These are phyloP conservation scores for Philaenus spumarius DNA, from an alignment of 1,140 invertebrate species.

Conservation along the genomic window DNA sequence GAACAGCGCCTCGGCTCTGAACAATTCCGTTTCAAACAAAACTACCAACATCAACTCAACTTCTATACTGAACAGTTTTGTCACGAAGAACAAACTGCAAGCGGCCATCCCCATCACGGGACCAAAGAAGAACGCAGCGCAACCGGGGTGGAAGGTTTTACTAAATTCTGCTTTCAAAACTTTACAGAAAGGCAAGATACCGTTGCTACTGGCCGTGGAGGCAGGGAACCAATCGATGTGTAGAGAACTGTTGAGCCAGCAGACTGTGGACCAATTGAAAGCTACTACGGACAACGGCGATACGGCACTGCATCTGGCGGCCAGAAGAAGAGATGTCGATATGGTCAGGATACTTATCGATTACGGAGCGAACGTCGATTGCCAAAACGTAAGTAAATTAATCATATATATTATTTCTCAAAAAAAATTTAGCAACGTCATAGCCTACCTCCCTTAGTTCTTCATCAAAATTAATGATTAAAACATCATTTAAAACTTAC, in stretches of 20 bases:
- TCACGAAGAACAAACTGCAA: slow-evolving; percentile 47
- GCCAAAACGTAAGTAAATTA: slow-evolving; percentile 73
- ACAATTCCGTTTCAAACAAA: too few species aligned
- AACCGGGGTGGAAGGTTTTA: slow-evolving; percentile 15
- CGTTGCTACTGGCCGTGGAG: slow-evolving; percentile 86
- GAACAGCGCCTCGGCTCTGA: too few species aligned
- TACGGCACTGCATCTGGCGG: slow-evolving; percentile 86
- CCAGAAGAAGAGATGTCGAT: slow-evolving; percentile 80
- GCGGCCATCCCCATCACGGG: slow-evolving; percentile 35
- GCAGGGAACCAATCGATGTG: slow-evolving; percentile 89
- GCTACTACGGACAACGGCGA: slow-evolving; percentile 71
- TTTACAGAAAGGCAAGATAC: slow-evolving; percentile 83
- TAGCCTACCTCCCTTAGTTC: too few species aligned
- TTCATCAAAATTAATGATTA: too few species aligned
- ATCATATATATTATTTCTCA: too few species aligned
- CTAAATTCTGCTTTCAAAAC: slow-evolving; percentile 20
- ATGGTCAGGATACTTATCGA: slow-evolving; percentile 88
- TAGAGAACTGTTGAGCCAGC: slow-evolving; percentile 76
- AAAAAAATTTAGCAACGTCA: too few species aligned
- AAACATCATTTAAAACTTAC: too few species aligned
- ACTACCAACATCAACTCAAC: too few species aligned
- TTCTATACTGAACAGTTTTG: slow-evolving; percentile 35
- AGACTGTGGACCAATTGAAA: slow-evolving; percentile 72
- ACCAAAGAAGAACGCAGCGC: slow-evolving; percentile 1
- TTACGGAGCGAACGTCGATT: slow-evolving; percentile 83